phyloP scores from a whole-genome alignment of 1,140 invertebrate genomes.

The Notospermus geniculatus region DNA sequence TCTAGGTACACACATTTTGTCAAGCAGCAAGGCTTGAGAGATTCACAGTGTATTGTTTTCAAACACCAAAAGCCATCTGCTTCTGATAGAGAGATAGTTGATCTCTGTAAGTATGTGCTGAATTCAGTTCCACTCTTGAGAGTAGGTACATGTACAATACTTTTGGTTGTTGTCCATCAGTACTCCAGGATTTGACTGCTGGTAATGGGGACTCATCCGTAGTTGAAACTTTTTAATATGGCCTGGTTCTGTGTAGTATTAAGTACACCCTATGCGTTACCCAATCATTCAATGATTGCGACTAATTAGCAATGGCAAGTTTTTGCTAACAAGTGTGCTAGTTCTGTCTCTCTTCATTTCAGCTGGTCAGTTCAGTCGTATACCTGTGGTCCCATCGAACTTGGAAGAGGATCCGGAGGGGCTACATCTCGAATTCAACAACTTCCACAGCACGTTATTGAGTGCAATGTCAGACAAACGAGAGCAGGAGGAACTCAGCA shows the following conservation, averaged over 20 bases:
- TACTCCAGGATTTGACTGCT: no score
- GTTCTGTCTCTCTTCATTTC: slow-evolving; percentile 30
- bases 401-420: slow-evolving; percentile 66
- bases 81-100: slow-evolving; percentile 25
- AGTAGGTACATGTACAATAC: no score
- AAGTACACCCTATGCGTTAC: no score
- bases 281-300: no score
- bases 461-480: slow-evolving; percentile 59
- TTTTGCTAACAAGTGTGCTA: no score
- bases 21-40: slow-evolving; percentile 54
- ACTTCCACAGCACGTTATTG: slow-evolving; percentile 63
- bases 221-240: no score
- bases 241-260: no score
- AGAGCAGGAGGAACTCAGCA: slow-evolving; percentile 61
- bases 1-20: slow-evolving; percentile 71
- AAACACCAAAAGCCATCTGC: slow-evolving; percentile 43
- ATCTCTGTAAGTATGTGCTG: slow-evolving; percentile 38
- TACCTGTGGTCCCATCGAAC: slow-evolving; percentile 66
- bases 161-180: no score
- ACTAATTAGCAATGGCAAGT: no score
- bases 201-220: no score
- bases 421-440: slow-evolving; percentile 66
- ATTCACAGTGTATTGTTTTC: slow-evolving; percentile 49
- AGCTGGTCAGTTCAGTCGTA: slow-evolving; percentile 67
- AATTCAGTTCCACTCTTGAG: no score